Evolutionary conservation across 2,797 vertebrate species (phyloP).

Genomic region (Anomalospiza imberbis): DNA sequence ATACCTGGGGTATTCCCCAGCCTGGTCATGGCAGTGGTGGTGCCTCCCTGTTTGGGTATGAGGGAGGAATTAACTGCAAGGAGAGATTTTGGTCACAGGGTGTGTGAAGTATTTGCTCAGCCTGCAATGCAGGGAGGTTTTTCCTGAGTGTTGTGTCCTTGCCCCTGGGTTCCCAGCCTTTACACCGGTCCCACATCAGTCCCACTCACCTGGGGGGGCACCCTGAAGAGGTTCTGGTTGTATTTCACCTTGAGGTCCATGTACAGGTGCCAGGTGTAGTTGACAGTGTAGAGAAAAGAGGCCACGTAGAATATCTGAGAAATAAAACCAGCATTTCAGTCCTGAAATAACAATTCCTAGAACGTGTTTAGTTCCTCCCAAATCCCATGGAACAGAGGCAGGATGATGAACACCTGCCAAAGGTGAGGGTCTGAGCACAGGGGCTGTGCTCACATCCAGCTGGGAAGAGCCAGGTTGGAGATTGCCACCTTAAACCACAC

Average conservation of each 20-base stretch:
- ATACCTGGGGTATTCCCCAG: not conserved
- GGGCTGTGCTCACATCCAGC: not conserved
- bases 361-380: not conserved
- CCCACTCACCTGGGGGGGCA: conserved; percentile 72
- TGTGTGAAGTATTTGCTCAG: conserved; percentile 47
- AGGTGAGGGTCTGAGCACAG: not conserved
- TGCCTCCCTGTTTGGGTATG: not conserved
- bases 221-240: conserved; percentile 68
- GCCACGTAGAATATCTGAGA: conserved; percentile 85
- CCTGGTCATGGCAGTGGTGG: not conserved
- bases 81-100: not conserved
- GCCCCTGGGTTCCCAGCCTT: not conserved
- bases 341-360: not conserved
- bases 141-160: not conserved
- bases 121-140: not conserved
- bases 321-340: not conserved
- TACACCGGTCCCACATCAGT: not conserved
- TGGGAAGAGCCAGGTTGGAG: not conserved
- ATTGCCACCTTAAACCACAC: not conserved
- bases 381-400: not conserved
- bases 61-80: not conserved
- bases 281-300: conserved; percentile 87
- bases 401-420: not conserved
- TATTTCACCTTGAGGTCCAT: conserved; percentile 75
- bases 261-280: conserved; percentile 86